phyloP scores from a whole-genome alignment of 2,888 invertebrate genomes.

The Caenorhabditis afra region DNA sequence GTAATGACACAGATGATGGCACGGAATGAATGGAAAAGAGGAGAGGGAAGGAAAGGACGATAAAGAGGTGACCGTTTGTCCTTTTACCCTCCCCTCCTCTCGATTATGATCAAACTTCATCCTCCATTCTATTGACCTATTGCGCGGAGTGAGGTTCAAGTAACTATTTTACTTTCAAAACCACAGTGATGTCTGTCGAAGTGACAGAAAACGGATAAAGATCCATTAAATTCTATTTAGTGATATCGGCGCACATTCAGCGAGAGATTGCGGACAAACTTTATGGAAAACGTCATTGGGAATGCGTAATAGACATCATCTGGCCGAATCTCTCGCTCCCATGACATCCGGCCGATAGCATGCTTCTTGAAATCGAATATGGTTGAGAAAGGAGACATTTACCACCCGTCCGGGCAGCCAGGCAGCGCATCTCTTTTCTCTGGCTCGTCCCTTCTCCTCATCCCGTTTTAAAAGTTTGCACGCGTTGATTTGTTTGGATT shows the following conservation, averaged over 20 bases:
- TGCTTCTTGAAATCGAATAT: constrained; percentile 57
- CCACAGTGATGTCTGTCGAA: not conserved
- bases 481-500: constrained; percentile 39
- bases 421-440: not conserved
- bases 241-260: constrained; percentile 43
- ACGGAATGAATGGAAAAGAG: not conserved
- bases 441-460: not conserved
- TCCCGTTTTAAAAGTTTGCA: constrained; percentile 42
- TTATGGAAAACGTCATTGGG: constrained; percentile 49
- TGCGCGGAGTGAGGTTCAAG: too few species aligned
- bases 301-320: constrained; percentile 52
- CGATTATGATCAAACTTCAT: not conserved
- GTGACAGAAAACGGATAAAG: constrained; percentile 15
- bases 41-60: not conserved
- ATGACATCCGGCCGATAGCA: constrained; percentile 45
- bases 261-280: constrained; percentile 30
- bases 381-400: constrained; percentile 55
- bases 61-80: constrained; percentile 11
- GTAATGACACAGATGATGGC: constrained; percentile 56
- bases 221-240: constrained; percentile 25
- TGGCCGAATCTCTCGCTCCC: constrained; percentile 38
- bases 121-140: too few species aligned
- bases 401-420: constrained; percentile 29
- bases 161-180: not conserved
- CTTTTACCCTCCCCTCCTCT: constrained; percentile 16